These are phyloP conservation scores for Miniopterus natalensis DNA, from an alignment of 2,113 vertebrate genomes.

Conservation along the genomic window DNA sequence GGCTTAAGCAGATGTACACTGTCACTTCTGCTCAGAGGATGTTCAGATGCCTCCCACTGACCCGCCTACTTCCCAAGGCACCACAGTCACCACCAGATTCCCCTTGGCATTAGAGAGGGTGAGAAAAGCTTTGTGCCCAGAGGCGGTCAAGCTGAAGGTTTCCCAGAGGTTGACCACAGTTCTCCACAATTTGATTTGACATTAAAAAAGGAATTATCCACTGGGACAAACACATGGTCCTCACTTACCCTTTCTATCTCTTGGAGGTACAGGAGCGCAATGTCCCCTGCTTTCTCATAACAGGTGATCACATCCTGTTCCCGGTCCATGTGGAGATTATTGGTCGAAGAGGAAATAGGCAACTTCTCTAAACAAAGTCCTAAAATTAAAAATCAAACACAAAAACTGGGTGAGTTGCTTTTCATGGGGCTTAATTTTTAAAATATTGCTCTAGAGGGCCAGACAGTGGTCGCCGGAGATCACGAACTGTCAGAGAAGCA, in stretches of 20 bases:
- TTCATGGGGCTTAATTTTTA: neutral
- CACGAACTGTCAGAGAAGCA: neutral
- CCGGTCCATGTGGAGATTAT: constrained; percentile 89
- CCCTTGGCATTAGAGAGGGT: neutral
- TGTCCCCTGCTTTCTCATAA: constrained; percentile 99
- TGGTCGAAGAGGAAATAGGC: constrained; percentile 92
- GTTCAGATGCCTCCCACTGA: neutral
- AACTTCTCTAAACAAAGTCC: constrained; percentile 97
- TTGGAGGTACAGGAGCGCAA: constrained; percentile 97
- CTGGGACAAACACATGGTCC: neutral
- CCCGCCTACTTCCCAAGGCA: neutral
- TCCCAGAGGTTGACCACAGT: neutral
- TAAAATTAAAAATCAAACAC: constrained; percentile 77
- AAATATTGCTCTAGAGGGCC: neutral
- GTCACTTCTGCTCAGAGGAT: neutral
- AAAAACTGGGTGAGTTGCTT: neutral
- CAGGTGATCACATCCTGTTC: constrained; percentile 97
- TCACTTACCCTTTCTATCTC: constrained; percentile 96
- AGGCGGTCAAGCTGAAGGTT: neutral
- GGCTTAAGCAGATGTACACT: no score
- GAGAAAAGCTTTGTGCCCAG: neutral
- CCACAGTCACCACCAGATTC: neutral
- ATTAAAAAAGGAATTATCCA: neutral
- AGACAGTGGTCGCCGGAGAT: neutral
- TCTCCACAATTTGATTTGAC: neutral